Evolutionary conservation across 2,113 vertebrate species (phyloP).

Genomic region (Myotis davidii): DNA sequence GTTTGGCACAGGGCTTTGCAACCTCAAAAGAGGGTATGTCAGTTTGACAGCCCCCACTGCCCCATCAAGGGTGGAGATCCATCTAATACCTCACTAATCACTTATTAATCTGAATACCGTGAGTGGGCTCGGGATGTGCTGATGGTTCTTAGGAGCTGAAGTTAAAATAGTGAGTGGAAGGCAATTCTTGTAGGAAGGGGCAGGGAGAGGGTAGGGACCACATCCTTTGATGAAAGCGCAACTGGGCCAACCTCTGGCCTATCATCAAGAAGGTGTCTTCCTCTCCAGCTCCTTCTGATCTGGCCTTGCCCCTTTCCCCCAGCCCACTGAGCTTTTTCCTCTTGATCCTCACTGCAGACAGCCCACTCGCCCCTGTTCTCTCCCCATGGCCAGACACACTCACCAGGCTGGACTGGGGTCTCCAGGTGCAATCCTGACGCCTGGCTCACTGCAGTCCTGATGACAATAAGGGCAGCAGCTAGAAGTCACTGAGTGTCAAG

Average conservation of each 20-base stretch:
- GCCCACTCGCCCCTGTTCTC: not conserved
- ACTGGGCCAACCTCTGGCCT: not conserved
- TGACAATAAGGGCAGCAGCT: slow-evolving; percentile 15
- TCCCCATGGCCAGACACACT: slow-evolving; percentile 48
- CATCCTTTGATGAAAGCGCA: not conserved
- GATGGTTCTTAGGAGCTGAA: not conserved
- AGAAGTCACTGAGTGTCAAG: slow-evolving; percentile 32
- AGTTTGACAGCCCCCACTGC: not conserved
- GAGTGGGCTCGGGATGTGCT: not conserved
- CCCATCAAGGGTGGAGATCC: not conserved
- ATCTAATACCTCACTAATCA: not conserved
- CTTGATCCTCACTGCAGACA: not conserved
- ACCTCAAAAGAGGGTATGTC: not conserved
- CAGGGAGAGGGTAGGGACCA: not conserved
- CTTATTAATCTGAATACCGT: not conserved
- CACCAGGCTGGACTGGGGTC: slow-evolving; percentile 62
- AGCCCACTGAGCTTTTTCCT: not conserved
- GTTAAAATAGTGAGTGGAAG: not conserved
- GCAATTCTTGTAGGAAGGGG: not conserved
- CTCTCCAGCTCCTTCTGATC: not conserved
- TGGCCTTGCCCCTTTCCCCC: not conserved
- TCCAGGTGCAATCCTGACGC: slow-evolving; percentile 38
- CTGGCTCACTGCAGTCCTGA: slow-evolving; percentile 67
- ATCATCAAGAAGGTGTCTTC: not conserved
- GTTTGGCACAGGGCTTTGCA: not conserved